Evolutionary conservation across 2,797 vertebrate genomes (phyloP), one percentile per base, ranked within the genome.

Genomic region (Epinephelus malabaricus): DNA sequence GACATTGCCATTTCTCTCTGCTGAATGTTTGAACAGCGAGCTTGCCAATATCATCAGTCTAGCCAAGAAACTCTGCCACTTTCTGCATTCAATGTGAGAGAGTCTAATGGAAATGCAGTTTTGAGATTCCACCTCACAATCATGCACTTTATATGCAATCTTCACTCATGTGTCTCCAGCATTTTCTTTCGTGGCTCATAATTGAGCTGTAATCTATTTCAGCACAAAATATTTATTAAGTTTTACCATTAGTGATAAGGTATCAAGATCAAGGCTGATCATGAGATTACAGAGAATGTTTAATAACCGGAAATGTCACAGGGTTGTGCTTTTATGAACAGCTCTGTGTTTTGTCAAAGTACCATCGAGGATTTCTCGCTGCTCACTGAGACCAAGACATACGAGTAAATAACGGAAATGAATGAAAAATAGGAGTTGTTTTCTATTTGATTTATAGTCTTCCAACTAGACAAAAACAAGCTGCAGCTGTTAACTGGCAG

Each of bases 401-500:
- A 49, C 10, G 38, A 34, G 6, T 4, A 23, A 65, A 56, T 12
- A 40, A 2, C 23, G 49, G 43, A 69, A 60, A 25, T 19, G 21
- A 47, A 43, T 50, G 27, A 63, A 46, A 68, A 68, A 60, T 0
- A 6, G 3, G 14, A 21, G 1, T 18, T 21, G 0, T 34, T 60
- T 34, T 78, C 15, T n/a, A 7, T 69, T 55, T 79, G 53, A 82
- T 77, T 54, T 77, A 59, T 34, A 17, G 13, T 25, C 19, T 76
- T 50, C 3, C 66, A 40, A 66, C 0, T n/a, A 56, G 43, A 58
- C 5, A 67, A 23, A 38, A 71, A 71, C 34, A 61, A 5, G 61
- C 45, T 50, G 38, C 46, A 21, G 15, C 5, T 27, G 11, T 76
- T 81, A 15, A 45, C 30, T 53, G 34, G 14, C 18, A 25, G 25